These are phyloP conservation scores for Ophiodon elongatus DNA, from an alignment of 2,113 vertebrate species.

Conservation along the genomic window DNA sequence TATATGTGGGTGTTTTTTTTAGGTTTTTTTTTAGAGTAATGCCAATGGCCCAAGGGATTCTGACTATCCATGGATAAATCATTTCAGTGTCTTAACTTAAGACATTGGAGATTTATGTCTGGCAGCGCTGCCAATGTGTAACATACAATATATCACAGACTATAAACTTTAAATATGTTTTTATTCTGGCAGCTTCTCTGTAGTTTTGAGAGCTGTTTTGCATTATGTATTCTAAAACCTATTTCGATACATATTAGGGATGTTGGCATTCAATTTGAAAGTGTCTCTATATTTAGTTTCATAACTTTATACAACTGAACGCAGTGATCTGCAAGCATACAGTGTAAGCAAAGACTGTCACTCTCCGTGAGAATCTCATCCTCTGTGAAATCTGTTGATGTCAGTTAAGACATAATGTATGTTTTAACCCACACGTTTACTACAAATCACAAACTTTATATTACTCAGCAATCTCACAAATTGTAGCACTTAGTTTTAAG, in stretches of 20 bases:
- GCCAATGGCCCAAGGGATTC: background rate
- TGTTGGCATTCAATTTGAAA: background rate
- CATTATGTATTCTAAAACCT: background rate
- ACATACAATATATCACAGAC: conserved; percentile 2
- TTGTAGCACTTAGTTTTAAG: background rate
- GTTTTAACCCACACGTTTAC: background rate
- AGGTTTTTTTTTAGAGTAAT: background rate
- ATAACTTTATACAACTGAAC: background rate
- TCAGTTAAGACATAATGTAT: background rate
- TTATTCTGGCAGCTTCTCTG: conserved; percentile 6
- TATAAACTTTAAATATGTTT: conserved; percentile 2
- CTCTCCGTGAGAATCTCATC: background rate
- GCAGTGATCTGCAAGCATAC: background rate
- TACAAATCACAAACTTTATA: background rate
- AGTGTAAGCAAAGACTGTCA: background rate
- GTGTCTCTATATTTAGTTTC: background rate
- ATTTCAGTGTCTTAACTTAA: background rate
- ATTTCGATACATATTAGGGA: background rate
- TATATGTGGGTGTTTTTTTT: conserved; percentile 1
- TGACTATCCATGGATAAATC: conserved; percentile 7
- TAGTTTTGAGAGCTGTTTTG: conserved; percentile 5
- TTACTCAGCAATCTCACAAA: background rate
- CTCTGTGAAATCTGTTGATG: background rate
- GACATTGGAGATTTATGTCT: background rate
- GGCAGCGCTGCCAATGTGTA: background rate